phyloP scores from a whole-genome alignment of 1,140 invertebrate genomes.

The Lasioglossum baleicum region DNA sequence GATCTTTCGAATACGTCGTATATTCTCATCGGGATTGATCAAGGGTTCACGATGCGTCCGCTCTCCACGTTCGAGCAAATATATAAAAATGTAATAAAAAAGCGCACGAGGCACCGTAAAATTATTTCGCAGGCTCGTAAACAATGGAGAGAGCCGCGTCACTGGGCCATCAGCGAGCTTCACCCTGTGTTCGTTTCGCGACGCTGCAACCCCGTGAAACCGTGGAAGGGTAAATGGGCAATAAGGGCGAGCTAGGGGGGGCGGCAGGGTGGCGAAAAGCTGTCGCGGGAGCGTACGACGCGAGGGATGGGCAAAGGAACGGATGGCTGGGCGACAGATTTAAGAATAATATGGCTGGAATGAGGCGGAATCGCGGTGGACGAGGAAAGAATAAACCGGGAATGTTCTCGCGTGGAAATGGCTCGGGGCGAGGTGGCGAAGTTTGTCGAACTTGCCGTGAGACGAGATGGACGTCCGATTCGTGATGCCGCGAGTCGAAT shows the following conservation, averaged over 20 bases:
- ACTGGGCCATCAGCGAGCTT: conserved; percentile 32
- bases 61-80: conserved; percentile 4
- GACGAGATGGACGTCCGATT: too few species aligned
- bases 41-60: neutral
- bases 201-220: too few species aligned
- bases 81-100: conserved; percentile 43
- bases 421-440: too few species aligned
- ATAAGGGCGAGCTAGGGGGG: conserved; percentile 21
- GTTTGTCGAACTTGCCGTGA: too few species aligned
- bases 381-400: conserved; percentile 30
- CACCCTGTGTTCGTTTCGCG: too few species aligned
- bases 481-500: too few species aligned
- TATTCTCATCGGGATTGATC: neutral
- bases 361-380: too few species aligned
- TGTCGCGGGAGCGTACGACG: conserved; percentile 14
- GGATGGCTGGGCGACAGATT: conserved; percentile 34
- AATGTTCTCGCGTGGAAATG: neutral
- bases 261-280: too few species aligned
- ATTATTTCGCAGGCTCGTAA: conserved; percentile 43
- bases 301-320: neutral
- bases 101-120: neutral
- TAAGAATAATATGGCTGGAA: conserved; percentile 42
- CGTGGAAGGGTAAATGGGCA: conserved; percentile 27
- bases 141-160: conserved; percentile 33
- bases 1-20: too few species aligned